phyloP scores from a whole-genome alignment of 2,113 vertebrate genomes.

The Ophiodon elongatus region DNA sequence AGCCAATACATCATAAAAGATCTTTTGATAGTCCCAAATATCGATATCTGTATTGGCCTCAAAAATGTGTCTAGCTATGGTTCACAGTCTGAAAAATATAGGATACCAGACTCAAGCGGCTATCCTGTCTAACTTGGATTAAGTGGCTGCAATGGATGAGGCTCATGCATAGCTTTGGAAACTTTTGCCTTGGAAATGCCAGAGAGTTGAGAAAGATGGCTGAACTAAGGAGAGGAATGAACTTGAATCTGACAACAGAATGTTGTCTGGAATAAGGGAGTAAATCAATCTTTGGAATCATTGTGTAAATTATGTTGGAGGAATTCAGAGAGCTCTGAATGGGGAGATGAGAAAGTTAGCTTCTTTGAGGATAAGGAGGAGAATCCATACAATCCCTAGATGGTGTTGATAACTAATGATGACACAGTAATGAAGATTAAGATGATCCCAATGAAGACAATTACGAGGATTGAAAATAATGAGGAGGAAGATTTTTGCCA shows the following conservation, averaged over 20 bases:
- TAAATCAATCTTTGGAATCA: slow-evolving; percentile 9
- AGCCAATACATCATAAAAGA: too few relatives aligned
- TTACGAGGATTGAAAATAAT: slow-evolving; percentile 35
- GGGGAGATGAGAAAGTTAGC: background rate
- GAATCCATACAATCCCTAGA: background rate
- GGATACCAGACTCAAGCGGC: too few relatives aligned
- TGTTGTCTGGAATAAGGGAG: background rate
- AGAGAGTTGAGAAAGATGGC: too few relatives aligned
- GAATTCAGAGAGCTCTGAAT: background rate
- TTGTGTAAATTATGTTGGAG: too few relatives aligned
- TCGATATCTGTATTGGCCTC: too few relatives aligned
- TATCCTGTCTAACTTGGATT: too few relatives aligned
- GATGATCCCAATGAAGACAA: slow-evolving; percentile 30
- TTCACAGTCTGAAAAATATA: background rate
- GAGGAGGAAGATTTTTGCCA: slow-evolving; percentile 4
- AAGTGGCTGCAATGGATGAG: too few relatives aligned
- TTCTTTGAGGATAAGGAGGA: background rate
- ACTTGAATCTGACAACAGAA: background rate
- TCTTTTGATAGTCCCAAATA: too few relatives aligned
- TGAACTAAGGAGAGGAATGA: background rate
- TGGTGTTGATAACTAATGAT: slow-evolving; percentile 46
- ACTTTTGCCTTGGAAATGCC: background rate
- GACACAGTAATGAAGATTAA: slow-evolving; percentile 52
- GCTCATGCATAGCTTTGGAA: background rate
- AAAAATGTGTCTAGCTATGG: too few relatives aligned